Conservation (phyloP, 2,113 vertebrate species). For the Catharus fuscescens region DNA sequence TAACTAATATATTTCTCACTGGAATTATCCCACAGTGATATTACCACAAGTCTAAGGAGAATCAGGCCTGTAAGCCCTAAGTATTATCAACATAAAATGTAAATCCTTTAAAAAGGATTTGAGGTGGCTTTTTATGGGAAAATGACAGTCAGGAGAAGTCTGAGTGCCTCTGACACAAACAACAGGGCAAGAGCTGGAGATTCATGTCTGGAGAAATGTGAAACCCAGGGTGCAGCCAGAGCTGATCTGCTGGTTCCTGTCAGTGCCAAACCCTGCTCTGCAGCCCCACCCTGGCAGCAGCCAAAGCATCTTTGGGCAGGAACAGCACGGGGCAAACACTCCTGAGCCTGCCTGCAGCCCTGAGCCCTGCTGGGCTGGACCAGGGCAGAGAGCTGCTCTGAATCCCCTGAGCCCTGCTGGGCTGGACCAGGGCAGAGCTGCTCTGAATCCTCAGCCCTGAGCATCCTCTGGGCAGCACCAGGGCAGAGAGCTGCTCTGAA, state of each 20-base stretch:
- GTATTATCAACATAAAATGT: constrained; percentile 12
- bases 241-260: neutral
- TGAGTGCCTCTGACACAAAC: neutral
- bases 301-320: too few species aligned
- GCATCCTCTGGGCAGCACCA: too few species aligned
- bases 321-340: too few species aligned
- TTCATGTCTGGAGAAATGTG: neutral
- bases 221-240: neutral
- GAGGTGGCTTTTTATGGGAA: constrained; percentile 20
- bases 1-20: neutral
- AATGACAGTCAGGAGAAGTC: neutral
- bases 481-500: too few species aligned
- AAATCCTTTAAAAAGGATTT: constrained; percentile 37
- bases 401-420: too few species aligned
- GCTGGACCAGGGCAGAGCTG: too few species aligned
- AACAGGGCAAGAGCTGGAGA: neutral
- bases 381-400: too few species aligned
- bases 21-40: neutral
- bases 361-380: too few species aligned
- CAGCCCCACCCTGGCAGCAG: neutral
- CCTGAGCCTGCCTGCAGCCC: too few species aligned
- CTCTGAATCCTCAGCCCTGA: too few species aligned
- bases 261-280: neutral
- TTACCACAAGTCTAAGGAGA: neutral
- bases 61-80: neutral